A percentile compares a stretch with the other conserved stretches of the same genome.
These are phyloP conservation scores for Achatina immaculata DNA, from an alignment of 1,140 invertebrate species.

Conservation along the genomic window DNA sequence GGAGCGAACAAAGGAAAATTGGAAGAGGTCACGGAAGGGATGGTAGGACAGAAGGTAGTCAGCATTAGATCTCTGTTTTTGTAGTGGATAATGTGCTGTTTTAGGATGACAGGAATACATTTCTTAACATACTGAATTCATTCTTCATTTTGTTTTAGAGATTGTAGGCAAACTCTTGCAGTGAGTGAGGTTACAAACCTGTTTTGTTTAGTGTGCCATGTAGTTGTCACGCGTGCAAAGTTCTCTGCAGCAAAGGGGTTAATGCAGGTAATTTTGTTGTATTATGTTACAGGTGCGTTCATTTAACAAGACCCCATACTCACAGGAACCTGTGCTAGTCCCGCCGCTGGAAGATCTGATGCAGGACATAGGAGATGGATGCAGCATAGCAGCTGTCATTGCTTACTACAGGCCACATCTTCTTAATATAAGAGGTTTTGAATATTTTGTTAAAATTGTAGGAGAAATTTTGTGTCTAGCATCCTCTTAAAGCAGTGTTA, in stretches of 20 bases:
- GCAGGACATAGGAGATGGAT: slow-evolving; percentile 90
- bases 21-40: slow-evolving; percentile 56
- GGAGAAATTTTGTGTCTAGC: too few relatives aligned
- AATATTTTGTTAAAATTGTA: not conserved
- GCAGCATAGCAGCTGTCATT: slow-evolving; percentile 88
- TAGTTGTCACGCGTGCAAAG: too few relatives aligned
- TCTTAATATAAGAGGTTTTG: slow-evolving; percentile 79
- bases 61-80: not conserved
- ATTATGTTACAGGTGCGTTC: slow-evolving; percentile 52
- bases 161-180: too few relatives aligned
- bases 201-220: too few relatives aligned
- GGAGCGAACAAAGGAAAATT: slow-evolving; percentile 45
- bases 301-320: slow-evolving; percentile 37
- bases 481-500: not conserved
- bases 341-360: slow-evolving; percentile 75
- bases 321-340: slow-evolving; percentile 47
- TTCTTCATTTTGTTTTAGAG: too few relatives aligned
- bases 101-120: too few relatives aligned
- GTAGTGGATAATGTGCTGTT: too few relatives aligned
- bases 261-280: too few relatives aligned
- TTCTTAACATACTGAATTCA: too few relatives aligned
- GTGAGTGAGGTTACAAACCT: too few relatives aligned
- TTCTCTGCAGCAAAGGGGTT: too few relatives aligned
- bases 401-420: slow-evolving; percentile 94
- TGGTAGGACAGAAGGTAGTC: slow-evolving; percentile 4